Evolutionary conservation across 2,888 invertebrate genomes (phyloP).

Genomic region (Drosophila diplacantha): DNA sequence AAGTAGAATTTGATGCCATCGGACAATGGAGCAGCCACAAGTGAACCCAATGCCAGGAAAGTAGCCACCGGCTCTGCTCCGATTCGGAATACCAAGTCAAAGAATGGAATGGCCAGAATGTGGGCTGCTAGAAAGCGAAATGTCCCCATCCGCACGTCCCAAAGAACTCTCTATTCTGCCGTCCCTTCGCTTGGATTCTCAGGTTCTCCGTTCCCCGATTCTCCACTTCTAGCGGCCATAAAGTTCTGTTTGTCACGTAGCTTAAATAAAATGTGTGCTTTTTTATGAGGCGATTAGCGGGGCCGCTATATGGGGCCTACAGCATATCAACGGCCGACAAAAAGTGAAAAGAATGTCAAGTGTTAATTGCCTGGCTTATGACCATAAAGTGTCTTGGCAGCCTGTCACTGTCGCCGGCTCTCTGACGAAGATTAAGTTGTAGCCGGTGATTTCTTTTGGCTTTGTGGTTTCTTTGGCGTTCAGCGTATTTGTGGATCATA

Average conservation of each 20-base stretch:
- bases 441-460: constrained; percentile 30
- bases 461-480: constrained; percentile 49
- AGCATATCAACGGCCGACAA: constrained; percentile 58
- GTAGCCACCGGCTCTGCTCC: constrained; percentile 30
- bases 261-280: constrained; percentile 66
- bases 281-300: constrained; percentile 68
- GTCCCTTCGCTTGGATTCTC: constrained; percentile 28
- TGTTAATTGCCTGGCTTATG: constrained; percentile 63
- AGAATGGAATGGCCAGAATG: constrained; percentile 31
- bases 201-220: not conserved
- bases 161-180: constrained; percentile 28
- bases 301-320: constrained; percentile 51
- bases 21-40: constrained; percentile 18
- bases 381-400: constrained; percentile 36
- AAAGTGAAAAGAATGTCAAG: constrained; percentile 72
- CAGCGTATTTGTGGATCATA: constrained; percentile 39
- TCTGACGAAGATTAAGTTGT: constrained; percentile 67
- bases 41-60: constrained; percentile 43
- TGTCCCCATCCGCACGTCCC: constrained; percentile 46
- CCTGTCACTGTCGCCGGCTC: constrained; percentile 23
- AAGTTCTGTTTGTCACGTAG: constrained; percentile 64
- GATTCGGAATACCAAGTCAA: constrained; percentile 37
- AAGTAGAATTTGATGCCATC: constrained; percentile 69
- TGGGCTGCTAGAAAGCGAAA: constrained; percentile 59
- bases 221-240: constrained; percentile 26